Percentiles rank a stretch among this genome's conserved stretches.
Evolutionary conservation across 1,140 invertebrate genomes (phyloP).

Genomic region (Cherax destructor): DNA sequence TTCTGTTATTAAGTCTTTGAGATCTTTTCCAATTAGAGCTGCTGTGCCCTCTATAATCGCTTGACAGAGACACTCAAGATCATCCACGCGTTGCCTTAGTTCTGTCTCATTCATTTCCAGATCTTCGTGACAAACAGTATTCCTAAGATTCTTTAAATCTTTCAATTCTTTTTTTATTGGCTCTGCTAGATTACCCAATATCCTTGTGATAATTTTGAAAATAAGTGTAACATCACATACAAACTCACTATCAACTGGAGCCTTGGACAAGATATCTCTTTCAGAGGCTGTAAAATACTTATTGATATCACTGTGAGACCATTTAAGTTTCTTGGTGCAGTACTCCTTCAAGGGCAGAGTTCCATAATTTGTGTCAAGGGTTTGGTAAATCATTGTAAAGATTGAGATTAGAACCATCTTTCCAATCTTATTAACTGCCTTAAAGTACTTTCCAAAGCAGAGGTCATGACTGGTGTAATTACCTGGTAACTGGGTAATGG

Average conservation of each 20-base stretch:
- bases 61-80: conserved; percentile 1
- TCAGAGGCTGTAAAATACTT: conserved; percentile 22
- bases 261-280: conserved; percentile 3
- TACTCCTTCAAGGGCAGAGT: conserved; percentile 30
- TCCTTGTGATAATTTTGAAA: conserved; percentile 35
- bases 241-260: conserved; percentile 12
- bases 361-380: conserved; percentile 34
- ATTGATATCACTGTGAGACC: conserved; percentile 15
- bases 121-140: conserved; percentile 53
- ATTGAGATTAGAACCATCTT: conserved; percentile 4
- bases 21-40: background rate
- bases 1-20: conserved; percentile 14
- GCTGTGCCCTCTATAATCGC: conserved; percentile 1
- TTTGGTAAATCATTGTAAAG: conserved; percentile 35
- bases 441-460: conserved; percentile 61
- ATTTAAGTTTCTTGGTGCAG: conserved; percentile 14
- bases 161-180: conserved; percentile 40
- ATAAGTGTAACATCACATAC: conserved; percentile 41
- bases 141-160: conserved; percentile 53
- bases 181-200: conserved; percentile 34
- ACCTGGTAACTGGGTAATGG: background rate
- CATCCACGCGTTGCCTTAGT: background rate
- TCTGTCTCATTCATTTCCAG: conserved; percentile 44
- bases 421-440: conserved; percentile 49
- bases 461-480: conserved; percentile 49